Evolutionary conservation across 1,140 invertebrate species (phyloP).

Genomic region (Brachionus sp.): DNA sequence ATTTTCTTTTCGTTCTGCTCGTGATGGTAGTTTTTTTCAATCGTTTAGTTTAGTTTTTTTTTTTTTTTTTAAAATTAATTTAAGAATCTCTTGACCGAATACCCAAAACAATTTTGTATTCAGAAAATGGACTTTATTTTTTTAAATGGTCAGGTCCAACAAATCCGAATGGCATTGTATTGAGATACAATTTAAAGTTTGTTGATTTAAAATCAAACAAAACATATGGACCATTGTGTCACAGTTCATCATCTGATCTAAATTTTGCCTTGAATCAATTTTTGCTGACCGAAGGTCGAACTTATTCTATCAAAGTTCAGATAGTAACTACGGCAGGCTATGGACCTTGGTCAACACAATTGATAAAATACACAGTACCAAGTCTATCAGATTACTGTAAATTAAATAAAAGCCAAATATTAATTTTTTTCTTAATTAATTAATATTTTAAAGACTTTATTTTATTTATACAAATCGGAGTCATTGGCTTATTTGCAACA

Average conservation of each 20-base stretch:
- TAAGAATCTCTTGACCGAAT: background rate
- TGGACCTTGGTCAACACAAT: conserved; percentile 10
- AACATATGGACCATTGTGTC: conserved; percentile 17
- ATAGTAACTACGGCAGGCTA: background rate
- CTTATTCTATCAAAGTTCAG: background rate
- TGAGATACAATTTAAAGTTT: conserved; percentile 31
- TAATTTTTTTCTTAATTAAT: background rate
- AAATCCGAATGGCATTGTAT: background rate
- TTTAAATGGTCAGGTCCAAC: conserved; percentile 18
- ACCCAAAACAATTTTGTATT: background rate
- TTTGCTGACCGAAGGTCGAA: background rate
- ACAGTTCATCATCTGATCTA: background rate
- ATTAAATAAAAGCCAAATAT: background rate
- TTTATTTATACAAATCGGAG: background rate
- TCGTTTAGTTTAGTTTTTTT: background rate
- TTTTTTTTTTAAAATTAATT: background rate
- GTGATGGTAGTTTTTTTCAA: background rate
- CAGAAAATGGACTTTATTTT: background rate
- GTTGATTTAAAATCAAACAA: background rate
- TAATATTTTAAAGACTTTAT: conserved; percentile 9
- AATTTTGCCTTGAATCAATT: conserved; percentile 12
- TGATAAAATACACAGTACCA: background rate
- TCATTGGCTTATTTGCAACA: background rate
- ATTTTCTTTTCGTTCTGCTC: background rate
- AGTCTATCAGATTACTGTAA: conserved; percentile 21